A percentile compares a stretch with the other conserved stretches of the same genome.
Evolutionary conservation across 2,888 invertebrate genomes (phyloP).

Genomic region (Metallyticus violacea): DNA sequence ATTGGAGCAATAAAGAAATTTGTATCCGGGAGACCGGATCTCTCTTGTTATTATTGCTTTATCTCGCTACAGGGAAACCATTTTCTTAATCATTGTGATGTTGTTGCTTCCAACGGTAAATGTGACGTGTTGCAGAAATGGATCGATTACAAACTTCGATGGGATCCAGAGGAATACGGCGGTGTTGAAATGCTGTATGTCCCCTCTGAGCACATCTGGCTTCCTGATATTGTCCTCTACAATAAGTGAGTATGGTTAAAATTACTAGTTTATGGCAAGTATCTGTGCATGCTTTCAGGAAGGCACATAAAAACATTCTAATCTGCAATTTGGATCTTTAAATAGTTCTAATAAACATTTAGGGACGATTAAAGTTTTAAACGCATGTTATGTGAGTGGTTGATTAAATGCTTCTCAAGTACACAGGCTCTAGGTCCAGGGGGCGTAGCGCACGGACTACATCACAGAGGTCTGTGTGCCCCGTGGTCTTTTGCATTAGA

Average conservation of each 20-base stretch:
- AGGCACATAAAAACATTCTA: no score
- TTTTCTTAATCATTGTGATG: background rate
- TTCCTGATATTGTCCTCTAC: conserved; percentile 82
- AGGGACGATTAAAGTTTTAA: no score
- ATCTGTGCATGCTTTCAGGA: no score
- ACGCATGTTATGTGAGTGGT: no score
- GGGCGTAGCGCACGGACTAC: no score
- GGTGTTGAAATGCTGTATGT: conserved; percentile 89
- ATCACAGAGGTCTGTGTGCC: no score
- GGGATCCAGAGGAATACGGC: conserved; percentile 89
- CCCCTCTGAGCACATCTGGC: conserved; percentile 95
- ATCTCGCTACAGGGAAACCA: background rate
- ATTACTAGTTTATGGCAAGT: no score
- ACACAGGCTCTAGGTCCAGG: no score
- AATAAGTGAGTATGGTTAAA: conserved; percentile 67
- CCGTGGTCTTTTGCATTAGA: no score
- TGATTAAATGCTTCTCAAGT: no score
- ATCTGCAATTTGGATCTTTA: no score
- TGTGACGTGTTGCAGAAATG: conserved; percentile 64
- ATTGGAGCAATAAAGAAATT: background rate
- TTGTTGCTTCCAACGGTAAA: background rate
- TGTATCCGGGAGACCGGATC: background rate
- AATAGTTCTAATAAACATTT: no score
- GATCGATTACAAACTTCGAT: conserved; percentile 84
- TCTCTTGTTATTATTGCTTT: background rate